These are phyloP conservation scores for Cantharis flavilabris DNA, from an alignment of 2,888 invertebrate species.

Conservation along the genomic window DNA sequence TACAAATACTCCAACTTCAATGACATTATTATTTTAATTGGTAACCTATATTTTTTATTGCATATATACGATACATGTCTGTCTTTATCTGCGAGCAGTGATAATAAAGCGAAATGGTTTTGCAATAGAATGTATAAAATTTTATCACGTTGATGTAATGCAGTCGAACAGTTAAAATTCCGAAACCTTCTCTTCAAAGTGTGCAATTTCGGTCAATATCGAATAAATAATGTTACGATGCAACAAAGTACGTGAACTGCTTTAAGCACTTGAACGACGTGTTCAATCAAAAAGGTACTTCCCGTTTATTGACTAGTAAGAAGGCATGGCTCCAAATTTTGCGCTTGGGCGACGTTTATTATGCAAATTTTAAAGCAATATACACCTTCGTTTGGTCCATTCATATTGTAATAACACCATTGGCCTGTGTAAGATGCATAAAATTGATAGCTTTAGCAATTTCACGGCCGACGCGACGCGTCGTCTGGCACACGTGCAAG, in stretches of 20 bases:
- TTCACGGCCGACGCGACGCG: conserved; percentile 39
- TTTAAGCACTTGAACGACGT: conserved; percentile 32
- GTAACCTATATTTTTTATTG: not conserved
- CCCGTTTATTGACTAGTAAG: conserved; percentile 21
- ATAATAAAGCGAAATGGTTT: not conserved
- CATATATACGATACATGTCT: not conserved
- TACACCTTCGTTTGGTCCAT: conserved; percentile 43
- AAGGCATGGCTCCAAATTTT: conserved; percentile 34
- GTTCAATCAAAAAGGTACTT: conserved; percentile 30
- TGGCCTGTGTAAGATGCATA: conserved; percentile 49
- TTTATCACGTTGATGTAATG: conserved; percentile 36
- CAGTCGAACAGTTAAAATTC: conserved; percentile 17
- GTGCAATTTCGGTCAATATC: conserved; percentile 24
- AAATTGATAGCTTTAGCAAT: conserved; percentile 51
- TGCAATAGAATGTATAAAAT: conserved; percentile 37
- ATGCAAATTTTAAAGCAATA: conserved; percentile 44
- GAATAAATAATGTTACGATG: conserved; percentile 23
- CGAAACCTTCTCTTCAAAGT: conserved; percentile 8
- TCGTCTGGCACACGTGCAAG: conserved; percentile 31
- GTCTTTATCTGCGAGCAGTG: not conserved
- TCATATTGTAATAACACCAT: conserved; percentile 49
- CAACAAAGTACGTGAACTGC: conserved; percentile 27
- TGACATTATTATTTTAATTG: not conserved
- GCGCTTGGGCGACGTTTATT: conserved; percentile 34
- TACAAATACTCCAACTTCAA: not conserved